Evolutionary conservation across 2,797 vertebrate genomes (phyloP).

Genomic region (Limosa lapponica): DNA sequence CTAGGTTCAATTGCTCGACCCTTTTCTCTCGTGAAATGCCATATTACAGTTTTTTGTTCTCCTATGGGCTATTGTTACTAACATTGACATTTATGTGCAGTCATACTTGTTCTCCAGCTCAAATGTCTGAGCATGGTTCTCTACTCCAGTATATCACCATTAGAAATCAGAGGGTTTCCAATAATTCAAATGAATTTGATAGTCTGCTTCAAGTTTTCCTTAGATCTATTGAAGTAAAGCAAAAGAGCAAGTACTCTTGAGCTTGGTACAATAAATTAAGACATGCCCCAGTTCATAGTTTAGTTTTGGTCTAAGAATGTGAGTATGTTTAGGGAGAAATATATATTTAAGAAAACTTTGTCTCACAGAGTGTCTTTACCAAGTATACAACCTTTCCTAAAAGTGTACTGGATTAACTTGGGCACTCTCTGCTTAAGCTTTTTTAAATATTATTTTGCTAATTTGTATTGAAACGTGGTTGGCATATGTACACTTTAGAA

Average conservation of each 20-base stretch:
- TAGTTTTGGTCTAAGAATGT: neutral
- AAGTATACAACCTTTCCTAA: neutral
- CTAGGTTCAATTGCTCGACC: neutral
- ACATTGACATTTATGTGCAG: neutral
- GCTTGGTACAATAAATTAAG: neutral
- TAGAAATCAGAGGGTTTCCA: neutral
- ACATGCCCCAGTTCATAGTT: neutral
- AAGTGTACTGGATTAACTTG: neutral
- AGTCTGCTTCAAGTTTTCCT: conserved; percentile 1
- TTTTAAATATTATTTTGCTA: conserved; percentile 27
- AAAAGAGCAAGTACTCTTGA: neutral
- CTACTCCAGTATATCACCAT: neutral
- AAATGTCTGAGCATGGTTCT: neutral
- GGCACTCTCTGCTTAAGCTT: neutral
- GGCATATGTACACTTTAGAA: neutral
- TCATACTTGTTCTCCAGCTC: conserved; percentile 18
- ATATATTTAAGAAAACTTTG: neutral
- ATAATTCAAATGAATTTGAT: neutral
- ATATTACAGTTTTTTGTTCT: neutral
- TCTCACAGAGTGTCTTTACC: neutral
- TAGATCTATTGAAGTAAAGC: neutral
- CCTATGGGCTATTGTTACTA: neutral
- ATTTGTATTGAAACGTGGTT: conserved; percentile 18
- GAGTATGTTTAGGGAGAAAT: neutral
- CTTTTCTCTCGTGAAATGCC: neutral